Conservation (phyloP, 1,140 invertebrate genomes). For the Melanaphis sacchari region DNA sequence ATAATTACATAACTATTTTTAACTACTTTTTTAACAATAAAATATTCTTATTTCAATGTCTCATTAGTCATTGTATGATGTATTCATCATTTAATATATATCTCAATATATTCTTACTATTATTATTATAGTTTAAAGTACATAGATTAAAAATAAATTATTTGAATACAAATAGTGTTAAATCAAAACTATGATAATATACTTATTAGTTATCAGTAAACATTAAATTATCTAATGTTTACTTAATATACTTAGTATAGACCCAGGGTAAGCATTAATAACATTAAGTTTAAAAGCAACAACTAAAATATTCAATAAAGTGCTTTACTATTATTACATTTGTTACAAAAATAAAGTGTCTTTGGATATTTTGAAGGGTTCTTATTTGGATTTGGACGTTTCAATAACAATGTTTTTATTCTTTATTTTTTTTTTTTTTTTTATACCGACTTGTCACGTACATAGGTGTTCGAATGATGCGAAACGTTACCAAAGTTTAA, state of each 20-base stretch:
- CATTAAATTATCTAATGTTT: background rate
- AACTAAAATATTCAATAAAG: slow-evolving; percentile 19
- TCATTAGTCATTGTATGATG: background rate
- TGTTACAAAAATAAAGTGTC: background rate
- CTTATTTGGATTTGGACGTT: background rate
- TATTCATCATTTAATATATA: background rate
- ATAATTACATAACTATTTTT: background rate
- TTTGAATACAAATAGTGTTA: no score
- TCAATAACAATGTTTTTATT: background rate
- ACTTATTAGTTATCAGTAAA: no score
- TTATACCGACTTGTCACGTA: background rate
- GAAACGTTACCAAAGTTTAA: slow-evolving; percentile 43
- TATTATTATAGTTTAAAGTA: background rate
- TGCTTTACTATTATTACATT: background rate
- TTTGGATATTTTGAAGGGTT: background rate
- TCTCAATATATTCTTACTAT: no score
- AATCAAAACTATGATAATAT: background rate
- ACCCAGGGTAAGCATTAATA: background rate
- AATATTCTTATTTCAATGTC: background rate
- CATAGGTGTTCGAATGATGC: background rate
- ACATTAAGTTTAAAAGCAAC: background rate
- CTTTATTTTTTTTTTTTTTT: background rate
- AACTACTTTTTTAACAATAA: background rate
- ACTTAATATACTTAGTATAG: background rate
- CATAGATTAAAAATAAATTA: background rate